A percentile compares a stretch with the other conserved stretches of the same genome.
Evolutionary conservation across 1,140 invertebrate species (phyloP).

Genomic region (Drosophila ananassae): DNA sequence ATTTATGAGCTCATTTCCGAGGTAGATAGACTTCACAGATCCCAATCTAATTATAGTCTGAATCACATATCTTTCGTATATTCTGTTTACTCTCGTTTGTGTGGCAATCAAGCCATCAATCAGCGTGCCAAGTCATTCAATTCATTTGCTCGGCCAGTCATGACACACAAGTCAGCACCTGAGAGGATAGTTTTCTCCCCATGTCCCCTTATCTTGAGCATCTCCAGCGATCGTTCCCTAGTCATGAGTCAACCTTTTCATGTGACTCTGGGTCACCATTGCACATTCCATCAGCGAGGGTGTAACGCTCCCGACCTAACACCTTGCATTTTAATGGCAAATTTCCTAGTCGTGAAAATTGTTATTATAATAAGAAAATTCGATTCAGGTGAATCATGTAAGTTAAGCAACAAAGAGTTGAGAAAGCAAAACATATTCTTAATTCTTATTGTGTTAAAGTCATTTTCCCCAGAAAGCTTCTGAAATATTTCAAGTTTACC

Average conservation of each 20-base stretch:
- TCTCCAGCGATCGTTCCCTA: constrained; percentile 9
- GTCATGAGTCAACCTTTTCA: constrained; percentile 17
- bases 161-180: constrained; percentile 35
- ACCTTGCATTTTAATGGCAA: constrained; percentile 5
- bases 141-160: constrained; percentile 32
- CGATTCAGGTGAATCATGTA: background rate
- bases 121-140: constrained; percentile 47
- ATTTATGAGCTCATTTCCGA: constrained; percentile 79
- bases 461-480: background rate
- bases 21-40: constrained; percentile 53
- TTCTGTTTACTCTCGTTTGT: constrained; percentile 39
- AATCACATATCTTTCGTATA: constrained; percentile 45
- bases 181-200: constrained; percentile 15
- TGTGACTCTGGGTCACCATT: constrained; percentile 15
- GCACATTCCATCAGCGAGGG: constrained; percentile 7
- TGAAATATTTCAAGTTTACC: constrained; percentile 7
- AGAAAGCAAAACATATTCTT: background rate
- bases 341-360: background rate
- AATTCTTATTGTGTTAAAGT: background rate
- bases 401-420: background rate
- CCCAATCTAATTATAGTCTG: constrained; percentile 70
- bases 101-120: constrained; percentile 68
- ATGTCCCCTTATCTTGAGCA: constrained; percentile 32
- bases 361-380: background rate
- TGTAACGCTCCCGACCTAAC: background rate